These are phyloP conservation scores for Drosophila nigromelanica DNA, from an alignment of 1,140 invertebrate genomes.

Conservation along the genomic window DNA sequence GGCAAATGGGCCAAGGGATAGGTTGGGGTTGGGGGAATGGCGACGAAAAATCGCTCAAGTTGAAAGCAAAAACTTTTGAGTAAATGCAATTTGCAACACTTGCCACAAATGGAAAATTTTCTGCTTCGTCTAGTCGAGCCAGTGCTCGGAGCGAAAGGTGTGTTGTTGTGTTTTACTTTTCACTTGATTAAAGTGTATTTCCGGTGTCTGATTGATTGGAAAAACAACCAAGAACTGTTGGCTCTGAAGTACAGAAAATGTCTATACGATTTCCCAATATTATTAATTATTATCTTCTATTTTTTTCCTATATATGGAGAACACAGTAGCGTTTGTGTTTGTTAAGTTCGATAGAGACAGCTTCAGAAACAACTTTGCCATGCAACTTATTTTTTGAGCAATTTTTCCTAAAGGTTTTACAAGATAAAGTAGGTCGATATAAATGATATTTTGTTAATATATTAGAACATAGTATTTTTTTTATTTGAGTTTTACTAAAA, in stretches of 20 bases:
- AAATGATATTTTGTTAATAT: too few species aligned
- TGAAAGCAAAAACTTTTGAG: slow-evolving; percentile 75
- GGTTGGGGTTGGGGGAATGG: not conserved
- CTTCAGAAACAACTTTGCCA: too few species aligned
- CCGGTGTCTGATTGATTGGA: slow-evolving; percentile 40
- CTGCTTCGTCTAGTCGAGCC: slow-evolving; percentile 42
- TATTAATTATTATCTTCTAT: too few species aligned
- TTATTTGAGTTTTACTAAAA: too few species aligned
- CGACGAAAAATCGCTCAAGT: slow-evolving; percentile 61
- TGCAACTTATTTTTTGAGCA: too few species aligned
- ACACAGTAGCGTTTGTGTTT: too few species aligned
- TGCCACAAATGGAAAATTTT: slow-evolving; percentile 79
- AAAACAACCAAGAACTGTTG: not conserved
- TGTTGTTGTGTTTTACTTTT: slow-evolving; percentile 33
- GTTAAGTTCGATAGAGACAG: too few species aligned
- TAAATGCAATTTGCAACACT: slow-evolving; percentile 78
- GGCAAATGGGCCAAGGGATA: slow-evolving; percentile 57
- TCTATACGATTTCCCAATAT: too few species aligned
- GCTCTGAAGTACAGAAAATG: not conserved
- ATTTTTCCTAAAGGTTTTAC: too few species aligned
- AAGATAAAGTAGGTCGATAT: too few species aligned
- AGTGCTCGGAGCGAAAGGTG: slow-evolving; percentile 47
- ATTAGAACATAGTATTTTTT: too few species aligned
- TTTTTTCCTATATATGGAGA: too few species aligned
- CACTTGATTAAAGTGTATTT: slow-evolving; percentile 55